Conservation (phyloP, 2,888 invertebrate genomes). For the Achlya flavicornis region DNA sequence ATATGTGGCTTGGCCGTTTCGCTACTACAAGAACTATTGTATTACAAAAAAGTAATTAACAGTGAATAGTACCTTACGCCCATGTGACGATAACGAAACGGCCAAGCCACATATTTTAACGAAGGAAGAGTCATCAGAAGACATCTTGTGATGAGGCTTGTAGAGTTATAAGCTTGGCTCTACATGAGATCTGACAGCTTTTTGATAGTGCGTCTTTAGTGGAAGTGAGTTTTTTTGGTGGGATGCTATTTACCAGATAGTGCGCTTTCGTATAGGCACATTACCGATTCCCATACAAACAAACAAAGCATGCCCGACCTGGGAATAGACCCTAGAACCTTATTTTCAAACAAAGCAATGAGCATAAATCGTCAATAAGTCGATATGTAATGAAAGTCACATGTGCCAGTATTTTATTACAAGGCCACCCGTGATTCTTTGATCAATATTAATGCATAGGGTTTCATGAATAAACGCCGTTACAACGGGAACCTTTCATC, state of each 20-base stretch:
- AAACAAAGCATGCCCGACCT: neutral
- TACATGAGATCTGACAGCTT: too few species aligned
- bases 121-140: too few species aligned
- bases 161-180: too few species aligned
- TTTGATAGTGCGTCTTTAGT: too few species aligned
- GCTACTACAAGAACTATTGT: too few species aligned
- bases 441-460: conserved; percentile 56
- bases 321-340: neutral
- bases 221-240: too few species aligned
- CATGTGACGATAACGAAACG: too few species aligned
- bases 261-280: neutral
- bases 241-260: neutral
- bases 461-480: conserved; percentile 45
- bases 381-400: conserved; percentile 25
- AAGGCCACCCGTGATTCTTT: conserved; percentile 44
- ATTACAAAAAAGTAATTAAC: too few species aligned
- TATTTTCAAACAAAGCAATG: neutral
- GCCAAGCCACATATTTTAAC: too few species aligned
- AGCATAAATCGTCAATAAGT: neutral
- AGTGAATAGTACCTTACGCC: too few species aligned
- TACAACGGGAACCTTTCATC: conserved; percentile 54
- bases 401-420: conserved; percentile 38
- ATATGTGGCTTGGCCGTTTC: too few species aligned
- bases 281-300: neutral
- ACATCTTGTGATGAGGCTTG: too few species aligned